These are phyloP conservation scores for Zalophus californianus DNA, from an alignment of 2,797 vertebrate genomes.

Conservation along the genomic window DNA sequence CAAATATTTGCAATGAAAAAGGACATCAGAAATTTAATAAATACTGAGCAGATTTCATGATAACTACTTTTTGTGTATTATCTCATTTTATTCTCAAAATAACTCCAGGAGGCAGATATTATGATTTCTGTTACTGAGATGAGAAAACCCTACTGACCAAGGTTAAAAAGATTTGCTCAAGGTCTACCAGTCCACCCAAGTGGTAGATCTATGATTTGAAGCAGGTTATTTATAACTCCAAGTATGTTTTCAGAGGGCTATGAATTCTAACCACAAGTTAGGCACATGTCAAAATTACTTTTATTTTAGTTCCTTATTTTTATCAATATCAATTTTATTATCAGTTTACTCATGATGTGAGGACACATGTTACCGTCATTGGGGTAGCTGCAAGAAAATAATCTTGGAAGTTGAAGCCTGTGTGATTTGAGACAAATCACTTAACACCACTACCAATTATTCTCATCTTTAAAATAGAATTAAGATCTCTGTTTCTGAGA, in stretches of 20 bases:
- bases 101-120: neutral
- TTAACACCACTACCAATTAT: neutral
- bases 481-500: neutral
- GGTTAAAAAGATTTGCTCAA: neutral
- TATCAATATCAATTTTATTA: neutral
- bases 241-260: neutral
- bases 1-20: slow-evolving; percentile 18
- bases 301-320: slow-evolving; percentile 9
- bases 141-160: neutral
- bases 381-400: neutral
- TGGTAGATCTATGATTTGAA: neutral
- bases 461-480: slow-evolving; percentile 26
- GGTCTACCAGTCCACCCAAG: neutral
- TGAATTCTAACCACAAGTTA: neutral
- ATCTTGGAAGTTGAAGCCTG: neutral
- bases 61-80: neutral
- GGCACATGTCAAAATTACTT: neutral
- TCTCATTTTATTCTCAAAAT: neutral
- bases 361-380: neutral
- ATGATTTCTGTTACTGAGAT: neutral
- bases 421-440: neutral
- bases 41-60: neutral
- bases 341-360: neutral
- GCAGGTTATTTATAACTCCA: neutral
- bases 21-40: neutral